These are phyloP conservation scores for Otolemur crassicaudatus DNA, from an alignment of 2,797 vertebrate species.

Conservation along the genomic window DNA sequence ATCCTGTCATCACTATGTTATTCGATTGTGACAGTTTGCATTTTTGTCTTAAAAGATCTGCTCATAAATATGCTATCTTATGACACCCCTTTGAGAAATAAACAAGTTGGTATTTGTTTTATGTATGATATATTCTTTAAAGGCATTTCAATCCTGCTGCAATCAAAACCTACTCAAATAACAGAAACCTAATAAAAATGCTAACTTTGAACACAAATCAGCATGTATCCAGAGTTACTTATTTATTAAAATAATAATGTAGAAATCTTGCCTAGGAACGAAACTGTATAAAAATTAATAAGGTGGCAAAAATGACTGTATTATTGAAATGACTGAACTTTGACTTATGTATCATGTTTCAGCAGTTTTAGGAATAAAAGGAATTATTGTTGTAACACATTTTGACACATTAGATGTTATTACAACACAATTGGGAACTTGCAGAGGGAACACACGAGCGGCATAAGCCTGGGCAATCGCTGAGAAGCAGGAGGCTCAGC, in stretches of 20 bases:
- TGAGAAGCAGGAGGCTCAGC: constrained; percentile 83
- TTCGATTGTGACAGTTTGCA: not conserved
- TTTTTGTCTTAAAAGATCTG: constrained; percentile 40
- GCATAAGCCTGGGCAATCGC: constrained; percentile 78
- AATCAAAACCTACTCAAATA: constrained; percentile 68
- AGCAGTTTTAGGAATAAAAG: constrained; percentile 83
- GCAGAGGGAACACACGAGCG: constrained; percentile 84
- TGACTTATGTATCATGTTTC: constrained; percentile 79
- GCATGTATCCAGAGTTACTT: constrained; percentile 66
- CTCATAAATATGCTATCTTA: constrained; percentile 46
- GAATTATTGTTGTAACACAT: constrained; percentile 85
- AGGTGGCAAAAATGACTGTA: constrained; percentile 79
- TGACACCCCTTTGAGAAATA: constrained; percentile 34
- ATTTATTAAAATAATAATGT: constrained; percentile 76
- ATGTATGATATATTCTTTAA: not conserved
- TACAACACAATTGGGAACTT: constrained; percentile 86
- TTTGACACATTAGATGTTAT: constrained; percentile 87
- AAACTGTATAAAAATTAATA: constrained; percentile 78
- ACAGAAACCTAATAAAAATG: constrained; percentile 62
- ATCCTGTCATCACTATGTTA: not conserved
- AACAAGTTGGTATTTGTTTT: constrained; percentile 52
- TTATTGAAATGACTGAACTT: constrained; percentile 70
- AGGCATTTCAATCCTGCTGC: constrained; percentile 75
- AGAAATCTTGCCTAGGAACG: constrained; percentile 67
- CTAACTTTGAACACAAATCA: constrained; percentile 76